phyloP scores from a whole-genome alignment of 2,888 invertebrate species.

The Caenorhabditis plicata region DNA sequence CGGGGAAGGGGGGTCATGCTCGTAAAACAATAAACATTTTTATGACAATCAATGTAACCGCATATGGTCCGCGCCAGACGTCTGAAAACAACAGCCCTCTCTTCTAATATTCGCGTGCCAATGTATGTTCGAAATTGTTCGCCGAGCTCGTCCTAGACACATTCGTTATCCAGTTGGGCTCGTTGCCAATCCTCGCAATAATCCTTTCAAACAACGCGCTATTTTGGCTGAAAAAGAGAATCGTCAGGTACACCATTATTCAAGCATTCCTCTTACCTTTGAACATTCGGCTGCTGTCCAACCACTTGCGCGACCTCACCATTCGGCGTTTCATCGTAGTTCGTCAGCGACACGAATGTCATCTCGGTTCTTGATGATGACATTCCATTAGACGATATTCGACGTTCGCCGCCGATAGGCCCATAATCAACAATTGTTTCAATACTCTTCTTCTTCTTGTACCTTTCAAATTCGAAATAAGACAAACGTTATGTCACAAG shows the following conservation, averaged over 20 bases:
- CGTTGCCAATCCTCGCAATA: conserved; percentile 44
- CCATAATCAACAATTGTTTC: conserved; percentile 20
- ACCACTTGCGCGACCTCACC: conserved; percentile 2
- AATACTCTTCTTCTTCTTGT: conserved; percentile 28
- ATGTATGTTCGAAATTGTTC: neutral
- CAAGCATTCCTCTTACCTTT: neutral
- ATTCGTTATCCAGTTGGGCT: conserved; percentile 50
- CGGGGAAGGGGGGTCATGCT: neutral
- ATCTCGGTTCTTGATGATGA: conserved; percentile 21
- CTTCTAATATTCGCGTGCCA: neutral
- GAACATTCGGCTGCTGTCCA: neutral
- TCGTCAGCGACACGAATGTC: conserved; percentile 14
- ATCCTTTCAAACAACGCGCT: conserved; percentile 71
- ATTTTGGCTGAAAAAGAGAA: conserved; percentile 28
- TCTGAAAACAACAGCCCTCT: neutral
- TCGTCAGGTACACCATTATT: neutral
- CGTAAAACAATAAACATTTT: neutral
- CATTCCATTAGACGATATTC: conserved; percentile 10
- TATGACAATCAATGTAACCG: neutral
- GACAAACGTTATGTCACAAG: conserved; percentile 1
- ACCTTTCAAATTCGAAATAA: conserved; percentile 6
- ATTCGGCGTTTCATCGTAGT: no score
- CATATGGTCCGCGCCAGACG: conserved; percentile 3
- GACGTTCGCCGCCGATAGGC: conserved; percentile 4
- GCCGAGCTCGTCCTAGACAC: no score